Percentiles rank a stretch among this genome's conserved stretches.
Evolutionary conservation across 2,888 invertebrate genomes (phyloP).

Genomic region (Pimpla rufipes): DNA sequence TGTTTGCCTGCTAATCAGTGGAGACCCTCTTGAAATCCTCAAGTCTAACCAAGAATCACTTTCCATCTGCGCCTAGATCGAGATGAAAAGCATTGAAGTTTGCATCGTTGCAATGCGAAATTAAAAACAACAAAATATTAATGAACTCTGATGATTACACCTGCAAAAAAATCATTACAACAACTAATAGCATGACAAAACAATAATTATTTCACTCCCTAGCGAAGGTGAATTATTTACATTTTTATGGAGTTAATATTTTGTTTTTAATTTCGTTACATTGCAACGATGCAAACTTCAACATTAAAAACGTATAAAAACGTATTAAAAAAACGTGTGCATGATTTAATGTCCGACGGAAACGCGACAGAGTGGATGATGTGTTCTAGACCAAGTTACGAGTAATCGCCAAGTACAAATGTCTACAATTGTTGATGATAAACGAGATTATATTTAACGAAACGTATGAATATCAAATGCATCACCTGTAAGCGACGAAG

Average conservation of each 20-base stretch:
- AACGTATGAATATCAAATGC: background rate
- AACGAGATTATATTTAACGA: conserved; percentile 41
- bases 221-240: too few species aligned
- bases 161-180: too few species aligned
- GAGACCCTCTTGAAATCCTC: background rate
- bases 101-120: too few species aligned
- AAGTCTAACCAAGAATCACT: background rate
- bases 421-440: conserved; percentile 30
- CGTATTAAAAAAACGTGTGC: conserved; percentile 33
- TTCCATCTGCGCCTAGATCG: background rate
- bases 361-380: conserved; percentile 33
- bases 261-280: too few species aligned
- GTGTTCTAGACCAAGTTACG: conserved; percentile 21
- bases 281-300: too few species aligned
- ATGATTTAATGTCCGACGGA: conserved; percentile 43
- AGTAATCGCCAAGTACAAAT: conserved; percentile 52
- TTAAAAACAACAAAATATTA: too few species aligned
- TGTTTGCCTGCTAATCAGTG: too few species aligned
- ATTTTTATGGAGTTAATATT: too few species aligned
- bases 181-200: too few species aligned
- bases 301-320: background rate
- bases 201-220: too few species aligned
- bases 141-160: too few species aligned
- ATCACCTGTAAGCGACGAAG: background rate
- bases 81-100: background rate